phyloP scores from a whole-genome alignment of 2,113 vertebrate species.

The Machaerirhynchus nigripectus region DNA sequence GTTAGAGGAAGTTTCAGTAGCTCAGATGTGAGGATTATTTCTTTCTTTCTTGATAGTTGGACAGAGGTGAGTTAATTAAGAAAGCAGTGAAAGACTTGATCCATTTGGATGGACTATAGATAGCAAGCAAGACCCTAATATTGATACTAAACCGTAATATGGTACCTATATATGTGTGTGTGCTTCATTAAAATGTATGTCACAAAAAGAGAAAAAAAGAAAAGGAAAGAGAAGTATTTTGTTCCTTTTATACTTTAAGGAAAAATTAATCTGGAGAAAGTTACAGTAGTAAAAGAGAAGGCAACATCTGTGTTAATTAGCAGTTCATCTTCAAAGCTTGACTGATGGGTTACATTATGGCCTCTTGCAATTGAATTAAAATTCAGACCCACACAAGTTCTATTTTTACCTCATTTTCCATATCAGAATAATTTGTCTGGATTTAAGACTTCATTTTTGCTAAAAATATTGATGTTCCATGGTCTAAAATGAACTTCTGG shows the following conservation, averaged over 20 bases:
- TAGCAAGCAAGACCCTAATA: neutral
- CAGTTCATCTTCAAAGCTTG: conserved; percentile 37
- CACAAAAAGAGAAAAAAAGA: neutral
- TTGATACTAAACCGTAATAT: neutral
- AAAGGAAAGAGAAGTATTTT: neutral
- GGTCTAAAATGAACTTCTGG: neutral
- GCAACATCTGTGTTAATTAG: conserved; percentile 53
- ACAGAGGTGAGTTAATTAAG: neutral
- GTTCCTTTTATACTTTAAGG: neutral
- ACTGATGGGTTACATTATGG: conserved; percentile 22
- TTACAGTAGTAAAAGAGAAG: conserved; percentile 11
- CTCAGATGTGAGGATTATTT: neutral
- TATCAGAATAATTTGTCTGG: neutral
- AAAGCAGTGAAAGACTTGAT: neutral
- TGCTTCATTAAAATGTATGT: neutral
- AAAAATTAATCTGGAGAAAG: conserved; percentile 12
- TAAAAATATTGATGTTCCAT: neutral
- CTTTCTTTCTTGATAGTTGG: neutral
- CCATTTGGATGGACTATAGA: neutral
- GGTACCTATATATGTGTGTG: neutral
- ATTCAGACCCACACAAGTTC: conserved; percentile 1
- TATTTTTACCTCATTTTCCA: neutral
- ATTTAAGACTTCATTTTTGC: conserved; percentile 33
- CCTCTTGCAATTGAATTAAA: conserved; percentile 8
- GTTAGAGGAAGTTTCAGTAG: neutral